Evolutionary conservation across 2,797 vertebrate genomes (phyloP).

Genomic region (Enteromius viviparus): DNA sequence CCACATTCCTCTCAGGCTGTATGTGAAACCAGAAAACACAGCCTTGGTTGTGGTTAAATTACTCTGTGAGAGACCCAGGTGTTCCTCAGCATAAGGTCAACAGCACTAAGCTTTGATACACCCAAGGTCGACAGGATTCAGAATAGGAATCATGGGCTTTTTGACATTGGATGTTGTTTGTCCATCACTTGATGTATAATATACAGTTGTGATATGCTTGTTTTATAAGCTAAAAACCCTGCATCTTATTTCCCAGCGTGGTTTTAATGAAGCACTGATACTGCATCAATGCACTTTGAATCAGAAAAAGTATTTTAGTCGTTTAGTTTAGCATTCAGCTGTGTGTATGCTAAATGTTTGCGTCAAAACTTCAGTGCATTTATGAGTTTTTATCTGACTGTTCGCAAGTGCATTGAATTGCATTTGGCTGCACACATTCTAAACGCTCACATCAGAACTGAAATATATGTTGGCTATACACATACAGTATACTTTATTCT

Average conservation of each 20-base stretch:
- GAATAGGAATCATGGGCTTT: neutral
- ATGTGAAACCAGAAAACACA: neutral
- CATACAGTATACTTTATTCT: too few species aligned
- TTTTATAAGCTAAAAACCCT: neutral
- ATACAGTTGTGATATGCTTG: neutral
- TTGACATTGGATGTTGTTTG: neutral
- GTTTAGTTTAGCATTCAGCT: neutral
- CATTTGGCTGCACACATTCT: neutral
- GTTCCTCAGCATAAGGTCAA: neutral
- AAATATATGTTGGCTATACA: neutral
- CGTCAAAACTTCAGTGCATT: neutral
- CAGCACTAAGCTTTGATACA: conserved; percentile 1
- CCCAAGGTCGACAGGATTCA: neutral
- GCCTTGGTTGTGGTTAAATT: conserved; percentile 11
- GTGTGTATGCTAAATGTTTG: neutral
- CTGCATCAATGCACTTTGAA: neutral
- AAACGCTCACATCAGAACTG: neutral
- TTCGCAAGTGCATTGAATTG: neutral
- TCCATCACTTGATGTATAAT: neutral
- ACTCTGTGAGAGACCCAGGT: neutral
- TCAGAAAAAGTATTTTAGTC: neutral
- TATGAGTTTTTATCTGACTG: neutral
- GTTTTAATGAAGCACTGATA: neutral
- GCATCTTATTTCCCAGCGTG: neutral
- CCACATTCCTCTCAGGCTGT: neutral